phyloP scores from a whole-genome alignment of 2,888 invertebrate genomes.

The Siphlonurus alternatus region DNA sequence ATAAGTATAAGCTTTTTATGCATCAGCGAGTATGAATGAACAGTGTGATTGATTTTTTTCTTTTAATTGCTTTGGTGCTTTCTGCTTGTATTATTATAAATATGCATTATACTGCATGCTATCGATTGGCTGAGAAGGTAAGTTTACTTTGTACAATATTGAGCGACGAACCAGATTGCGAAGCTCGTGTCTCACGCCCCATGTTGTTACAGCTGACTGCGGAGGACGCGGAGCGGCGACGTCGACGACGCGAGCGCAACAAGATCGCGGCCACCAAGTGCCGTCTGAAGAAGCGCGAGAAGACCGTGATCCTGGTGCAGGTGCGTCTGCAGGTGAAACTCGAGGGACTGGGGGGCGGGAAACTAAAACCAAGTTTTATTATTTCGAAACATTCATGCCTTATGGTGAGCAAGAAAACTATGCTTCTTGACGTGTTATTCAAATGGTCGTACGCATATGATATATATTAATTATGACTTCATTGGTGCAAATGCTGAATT shows the following conservation, averaged over 20 bases:
- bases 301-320: constrained; percentile 67
- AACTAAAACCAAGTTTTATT: not conserved
- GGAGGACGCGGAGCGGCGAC: constrained; percentile 77
- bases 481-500: too few species aligned
- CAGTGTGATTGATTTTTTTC: too few species aligned
- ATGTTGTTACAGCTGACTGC: constrained; percentile 51
- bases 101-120: too few species aligned
- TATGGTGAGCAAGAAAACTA: not conserved
- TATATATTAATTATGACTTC: not conserved
- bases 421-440: not conserved
- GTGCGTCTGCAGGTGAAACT: too few species aligned
- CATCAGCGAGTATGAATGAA: too few species aligned
- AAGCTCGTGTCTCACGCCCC: not conserved
- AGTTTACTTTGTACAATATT: too few species aligned
- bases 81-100: too few species aligned
- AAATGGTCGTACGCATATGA: not conserved
- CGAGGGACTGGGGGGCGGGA: too few species aligned
- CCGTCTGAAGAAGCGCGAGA: constrained; percentile 80
- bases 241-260: constrained; percentile 74
- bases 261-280: constrained; percentile 92
- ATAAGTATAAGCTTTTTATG: too few species aligned
- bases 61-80: too few species aligned
- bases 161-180: not conserved
- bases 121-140: too few species aligned
- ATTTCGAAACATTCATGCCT: not conserved